Evolutionary conservation across 2,888 invertebrate genomes (phyloP).

Genomic region (Zootermopsis nevadensis): DNA sequence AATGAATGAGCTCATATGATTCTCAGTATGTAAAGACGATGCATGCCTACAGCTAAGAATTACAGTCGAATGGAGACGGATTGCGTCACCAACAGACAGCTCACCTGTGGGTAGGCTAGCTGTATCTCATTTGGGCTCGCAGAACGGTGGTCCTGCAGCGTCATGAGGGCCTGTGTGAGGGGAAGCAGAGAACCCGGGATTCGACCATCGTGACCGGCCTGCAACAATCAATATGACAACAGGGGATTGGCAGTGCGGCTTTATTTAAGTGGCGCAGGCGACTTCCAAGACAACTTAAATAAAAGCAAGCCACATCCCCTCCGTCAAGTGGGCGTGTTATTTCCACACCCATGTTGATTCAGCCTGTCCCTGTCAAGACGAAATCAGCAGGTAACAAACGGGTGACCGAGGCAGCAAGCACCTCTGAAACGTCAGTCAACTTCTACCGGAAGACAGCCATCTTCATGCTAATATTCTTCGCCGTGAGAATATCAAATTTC

Average conservation of each 20-base stretch:
- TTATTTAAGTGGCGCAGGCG: constrained; percentile 8
- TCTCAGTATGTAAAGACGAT: no score
- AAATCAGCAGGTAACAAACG: no score
- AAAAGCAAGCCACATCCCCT: constrained; percentile 17
- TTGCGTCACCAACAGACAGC: not conserved
- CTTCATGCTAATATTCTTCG: no score
- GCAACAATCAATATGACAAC: constrained; percentile 33
- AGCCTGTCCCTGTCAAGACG: no score
- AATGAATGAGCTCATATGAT: no score
- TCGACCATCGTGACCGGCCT: constrained; percentile 45
- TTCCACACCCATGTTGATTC: not conserved
- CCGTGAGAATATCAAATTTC: no score
- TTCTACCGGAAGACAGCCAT: no score
- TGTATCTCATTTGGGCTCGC: constrained; percentile 58
- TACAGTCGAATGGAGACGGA: no score
- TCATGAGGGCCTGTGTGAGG: constrained; percentile 64
- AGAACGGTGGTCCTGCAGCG: constrained; percentile 62
- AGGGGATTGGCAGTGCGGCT: constrained; percentile 18
- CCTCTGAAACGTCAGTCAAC: no score
- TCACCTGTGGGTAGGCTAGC: constrained; percentile 59
- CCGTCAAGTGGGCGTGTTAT: not conserved
- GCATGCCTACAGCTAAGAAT: no score
- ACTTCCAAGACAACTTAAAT: not conserved
- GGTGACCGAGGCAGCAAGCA: no score
- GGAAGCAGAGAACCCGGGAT: constrained; percentile 56